These are phyloP conservation scores for Amblyornis subalaris DNA, from an alignment of 2,113 vertebrate genomes.

Conservation along the genomic window DNA sequence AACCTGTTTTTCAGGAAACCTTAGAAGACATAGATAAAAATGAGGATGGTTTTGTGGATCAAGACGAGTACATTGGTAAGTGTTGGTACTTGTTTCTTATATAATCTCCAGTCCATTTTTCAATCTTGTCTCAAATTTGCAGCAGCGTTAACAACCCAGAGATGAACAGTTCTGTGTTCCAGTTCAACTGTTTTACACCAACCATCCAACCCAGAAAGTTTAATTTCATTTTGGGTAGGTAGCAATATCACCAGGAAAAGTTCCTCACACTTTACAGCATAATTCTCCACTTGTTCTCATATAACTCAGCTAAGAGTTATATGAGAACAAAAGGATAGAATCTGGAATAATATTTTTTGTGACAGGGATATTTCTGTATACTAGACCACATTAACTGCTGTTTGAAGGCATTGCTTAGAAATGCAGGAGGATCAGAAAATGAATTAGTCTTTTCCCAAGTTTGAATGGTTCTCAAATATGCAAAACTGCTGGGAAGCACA, in stretches of 20 bases:
- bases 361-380: not conserved
- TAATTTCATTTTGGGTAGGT: not conserved
- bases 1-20: conserved; percentile 84
- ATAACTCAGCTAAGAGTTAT: not conserved
- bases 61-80: conserved; percentile 96
- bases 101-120: not conserved
- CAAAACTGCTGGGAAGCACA: not conserved
- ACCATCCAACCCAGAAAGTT: not conserved
- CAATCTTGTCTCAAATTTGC: not conserved
- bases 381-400: not conserved
- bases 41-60: conserved; percentile 89
- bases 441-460: not conserved
- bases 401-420: not conserved
- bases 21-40: conserved; percentile 98
- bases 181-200: not conserved
- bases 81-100: not conserved
- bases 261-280: not conserved
- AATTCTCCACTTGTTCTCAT: not conserved
- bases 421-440: not conserved
- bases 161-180: not conserved
- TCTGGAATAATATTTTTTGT: not conserved
- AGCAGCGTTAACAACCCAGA: not conserved
- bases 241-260: not conserved
- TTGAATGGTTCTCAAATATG: not conserved
- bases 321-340: not conserved